phyloP scores from a whole-genome alignment of 2,113 vertebrate genomes.

The Marmota monax region DNA sequence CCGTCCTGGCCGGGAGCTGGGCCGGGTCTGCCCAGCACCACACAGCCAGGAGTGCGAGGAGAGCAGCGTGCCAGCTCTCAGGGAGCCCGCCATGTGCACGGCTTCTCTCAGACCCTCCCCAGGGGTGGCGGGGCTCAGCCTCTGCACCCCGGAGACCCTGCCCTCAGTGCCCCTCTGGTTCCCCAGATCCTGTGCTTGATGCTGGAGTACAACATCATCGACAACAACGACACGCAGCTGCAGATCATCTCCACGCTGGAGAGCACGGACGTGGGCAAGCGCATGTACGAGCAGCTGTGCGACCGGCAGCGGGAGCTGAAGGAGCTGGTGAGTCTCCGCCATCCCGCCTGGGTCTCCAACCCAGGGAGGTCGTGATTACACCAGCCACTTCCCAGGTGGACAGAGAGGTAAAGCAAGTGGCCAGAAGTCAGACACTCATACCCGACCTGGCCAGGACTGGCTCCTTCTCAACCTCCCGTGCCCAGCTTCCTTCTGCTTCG shows the following conservation, averaged over 20 bases:
- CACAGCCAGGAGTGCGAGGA: not conserved
- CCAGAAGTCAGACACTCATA: fast-evolving
- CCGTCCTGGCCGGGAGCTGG: too few species aligned
- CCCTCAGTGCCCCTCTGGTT: not conserved
- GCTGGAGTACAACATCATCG: slow-evolving; percentile 99
- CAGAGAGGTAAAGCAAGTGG: not conserved
- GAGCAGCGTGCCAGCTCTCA: too few species aligned
- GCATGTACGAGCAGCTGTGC: slow-evolving; percentile 99
- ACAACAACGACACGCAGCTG: slow-evolving; percentile 99
- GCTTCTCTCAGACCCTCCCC: too few species aligned
- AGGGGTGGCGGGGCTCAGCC: not conserved
- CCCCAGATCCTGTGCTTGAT: slow-evolving; percentile 97
- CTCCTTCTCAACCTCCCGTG: not conserved
- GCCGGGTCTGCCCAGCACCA: fast-evolving
- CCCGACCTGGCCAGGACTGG: not conserved
- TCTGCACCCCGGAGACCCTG: fast-evolving
- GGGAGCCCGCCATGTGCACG: too few species aligned
- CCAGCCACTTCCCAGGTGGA: not conserved
- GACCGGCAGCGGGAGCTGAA: slow-evolving; percentile 98
- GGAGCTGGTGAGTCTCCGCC: slow-evolving; percentile 93
- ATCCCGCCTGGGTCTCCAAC: fast-evolving
- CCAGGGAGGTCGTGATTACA: fast-evolving
- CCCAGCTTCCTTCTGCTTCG: fast-evolving
- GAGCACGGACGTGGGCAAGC: slow-evolving; percentile 97
- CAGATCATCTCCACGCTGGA: slow-evolving; percentile 99